phyloP scores from a whole-genome alignment of 1,140 invertebrate species.

The Drosophila navojoa region DNA sequence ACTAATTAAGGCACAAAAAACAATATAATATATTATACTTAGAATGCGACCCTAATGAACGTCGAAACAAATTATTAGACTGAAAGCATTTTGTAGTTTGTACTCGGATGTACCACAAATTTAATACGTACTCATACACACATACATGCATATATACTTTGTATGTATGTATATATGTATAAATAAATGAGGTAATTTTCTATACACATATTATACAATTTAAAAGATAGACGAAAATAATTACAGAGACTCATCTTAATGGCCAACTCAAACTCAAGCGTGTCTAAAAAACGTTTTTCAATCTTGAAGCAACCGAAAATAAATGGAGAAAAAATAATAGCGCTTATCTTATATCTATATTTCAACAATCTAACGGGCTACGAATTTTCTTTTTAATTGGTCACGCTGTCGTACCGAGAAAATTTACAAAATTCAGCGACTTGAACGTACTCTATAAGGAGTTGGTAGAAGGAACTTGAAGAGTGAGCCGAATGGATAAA shows the following conservation, averaged over 20 bases:
- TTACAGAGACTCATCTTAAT: not conserved
- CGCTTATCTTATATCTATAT: constrained; percentile 3
- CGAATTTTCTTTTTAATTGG: constrained; percentile 16
- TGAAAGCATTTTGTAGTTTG: constrained; percentile 15
- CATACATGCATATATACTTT: too few relatives aligned
- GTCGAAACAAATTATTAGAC: not conserved
- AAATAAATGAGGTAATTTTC: not conserved
- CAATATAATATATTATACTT: not conserved
- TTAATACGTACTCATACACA: not conserved
- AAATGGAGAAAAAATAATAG: not conserved
- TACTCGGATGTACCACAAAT: not conserved
- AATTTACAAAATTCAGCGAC: not conserved
- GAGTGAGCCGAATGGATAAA: too few relatives aligned
- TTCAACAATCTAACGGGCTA: not conserved
- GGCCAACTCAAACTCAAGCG: not conserved
- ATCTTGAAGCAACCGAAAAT: not conserved
- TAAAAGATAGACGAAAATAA: too few relatives aligned
- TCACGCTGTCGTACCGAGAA: not conserved
- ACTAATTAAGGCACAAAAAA: constrained; percentile 17
- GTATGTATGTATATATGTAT: not conserved
- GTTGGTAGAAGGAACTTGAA: not conserved
- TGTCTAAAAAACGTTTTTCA: constrained; percentile 2
- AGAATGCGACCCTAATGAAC: constrained; percentile 18
- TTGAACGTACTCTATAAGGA: not conserved
- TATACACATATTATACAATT: not conserved